Conservation (phyloP, 2,113 vertebrate species). For the Serilophus lunatus region DNA sequence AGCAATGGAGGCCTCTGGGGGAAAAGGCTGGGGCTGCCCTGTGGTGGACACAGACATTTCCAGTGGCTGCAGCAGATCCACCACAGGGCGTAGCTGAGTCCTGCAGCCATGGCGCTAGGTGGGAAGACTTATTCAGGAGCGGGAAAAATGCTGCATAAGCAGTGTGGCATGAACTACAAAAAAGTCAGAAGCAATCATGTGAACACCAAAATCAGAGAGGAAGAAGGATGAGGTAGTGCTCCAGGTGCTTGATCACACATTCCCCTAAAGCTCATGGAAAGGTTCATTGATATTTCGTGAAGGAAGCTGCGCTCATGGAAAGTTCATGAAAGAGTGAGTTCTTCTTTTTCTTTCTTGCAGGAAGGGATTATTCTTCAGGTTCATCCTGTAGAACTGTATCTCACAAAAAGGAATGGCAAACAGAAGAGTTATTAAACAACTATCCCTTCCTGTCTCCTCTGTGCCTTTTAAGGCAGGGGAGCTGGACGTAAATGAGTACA, state of each 20-base stretch:
- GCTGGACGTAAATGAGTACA: not conserved
- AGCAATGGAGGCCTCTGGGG: not conserved
- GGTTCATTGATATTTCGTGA: not conserved
- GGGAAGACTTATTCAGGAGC: not conserved
- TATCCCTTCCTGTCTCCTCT: not conserved
- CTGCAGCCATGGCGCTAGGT: accelerated
- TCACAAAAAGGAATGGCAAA: too few relatives aligned
- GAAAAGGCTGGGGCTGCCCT: not conserved
- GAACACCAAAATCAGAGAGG: not conserved
- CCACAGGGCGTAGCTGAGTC: not conserved
- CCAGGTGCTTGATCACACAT: not conserved
- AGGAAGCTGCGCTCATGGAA: not conserved
- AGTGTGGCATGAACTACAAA: not conserved
- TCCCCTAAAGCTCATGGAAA: not conserved
- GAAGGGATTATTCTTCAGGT: not conserved
- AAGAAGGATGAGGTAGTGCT: not conserved
- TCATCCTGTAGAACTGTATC: not conserved
- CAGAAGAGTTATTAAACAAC: too few relatives aligned
- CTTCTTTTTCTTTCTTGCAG: not conserved
- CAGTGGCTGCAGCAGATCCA: accelerated
- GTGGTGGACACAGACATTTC: not conserved
- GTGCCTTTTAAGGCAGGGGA: not conserved
- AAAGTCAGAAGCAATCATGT: not conserved
- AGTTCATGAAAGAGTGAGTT: accelerated
- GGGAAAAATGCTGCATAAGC: not conserved